These are phyloP conservation scores for Nothoprocta pentlandii DNA, from an alignment of 2,113 vertebrate species.

Conservation along the genomic window DNA sequence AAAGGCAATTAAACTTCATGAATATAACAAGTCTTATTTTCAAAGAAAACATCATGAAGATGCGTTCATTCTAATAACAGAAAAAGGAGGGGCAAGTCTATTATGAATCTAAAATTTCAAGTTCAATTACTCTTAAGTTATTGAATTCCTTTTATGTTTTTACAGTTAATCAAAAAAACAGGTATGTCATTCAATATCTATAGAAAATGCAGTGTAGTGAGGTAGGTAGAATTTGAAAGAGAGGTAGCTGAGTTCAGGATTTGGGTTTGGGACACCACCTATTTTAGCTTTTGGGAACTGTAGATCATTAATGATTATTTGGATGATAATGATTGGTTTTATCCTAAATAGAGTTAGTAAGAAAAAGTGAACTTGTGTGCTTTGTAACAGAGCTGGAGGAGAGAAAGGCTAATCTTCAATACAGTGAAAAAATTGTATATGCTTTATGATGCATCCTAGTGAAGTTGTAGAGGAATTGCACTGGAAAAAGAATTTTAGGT, in stretches of 20 bases:
- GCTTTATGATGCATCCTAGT: neutral
- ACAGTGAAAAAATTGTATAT: neutral
- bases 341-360: neutral
- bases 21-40: neutral
- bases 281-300: neutral
- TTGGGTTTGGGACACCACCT: neutral
- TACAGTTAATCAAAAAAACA: neutral
- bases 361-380: neutral
- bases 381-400: accelerated
- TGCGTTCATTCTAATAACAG: neutral
- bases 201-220: neutral
- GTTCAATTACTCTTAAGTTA: neutral
- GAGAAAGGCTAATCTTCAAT: neutral
- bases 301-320: neutral
- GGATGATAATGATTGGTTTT: neutral
- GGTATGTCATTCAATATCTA: neutral
- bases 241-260: neutral
- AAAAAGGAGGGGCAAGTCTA: neutral
- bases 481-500: neutral
- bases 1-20: no score
- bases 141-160: neutral
- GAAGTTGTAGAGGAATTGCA: neutral
- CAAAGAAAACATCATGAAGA: neutral
- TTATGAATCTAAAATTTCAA: neutral
- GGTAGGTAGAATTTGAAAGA: neutral